These are phyloP conservation scores for Elachura formosa DNA, from an alignment of 2,113 vertebrate genomes.

Conservation along the genomic window DNA sequence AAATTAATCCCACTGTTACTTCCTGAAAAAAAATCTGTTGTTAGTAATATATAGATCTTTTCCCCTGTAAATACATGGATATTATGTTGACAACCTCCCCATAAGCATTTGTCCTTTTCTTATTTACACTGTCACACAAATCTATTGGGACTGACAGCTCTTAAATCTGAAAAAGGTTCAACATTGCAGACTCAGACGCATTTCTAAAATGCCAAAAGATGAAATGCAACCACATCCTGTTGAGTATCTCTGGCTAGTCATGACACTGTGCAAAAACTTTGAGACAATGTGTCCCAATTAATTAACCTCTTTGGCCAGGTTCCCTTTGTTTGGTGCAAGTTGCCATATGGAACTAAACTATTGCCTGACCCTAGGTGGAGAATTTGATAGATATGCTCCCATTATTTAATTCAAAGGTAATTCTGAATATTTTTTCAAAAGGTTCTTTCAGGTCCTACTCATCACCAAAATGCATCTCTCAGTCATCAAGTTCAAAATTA, in stretches of 20 bases:
- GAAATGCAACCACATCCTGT: slow-evolving; percentile 67
- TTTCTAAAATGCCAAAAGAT: slow-evolving; percentile 67
- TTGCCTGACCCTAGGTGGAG: slow-evolving; percentile 47
- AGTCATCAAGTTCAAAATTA: neutral
- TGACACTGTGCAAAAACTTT: slow-evolving; percentile 72
- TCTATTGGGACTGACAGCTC: slow-evolving; percentile 26
- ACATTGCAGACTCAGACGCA: slow-evolving; percentile 44
- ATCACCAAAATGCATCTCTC: slow-evolving; percentile 1
- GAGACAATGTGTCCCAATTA: slow-evolving; percentile 71
- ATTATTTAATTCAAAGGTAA: slow-evolving; percentile 35
- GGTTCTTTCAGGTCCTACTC: neutral
- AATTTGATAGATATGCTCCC: neutral
- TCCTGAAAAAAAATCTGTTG: neutral
- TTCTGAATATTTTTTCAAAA: slow-evolving; percentile 10
- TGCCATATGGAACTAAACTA: slow-evolving; percentile 86
- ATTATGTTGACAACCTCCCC: neutral
- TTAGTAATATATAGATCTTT: neutral
- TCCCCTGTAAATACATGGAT: neutral
- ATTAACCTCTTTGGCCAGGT: slow-evolving; percentile 73
- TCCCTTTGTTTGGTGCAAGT: slow-evolving; percentile 77
- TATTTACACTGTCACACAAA: slow-evolving; percentile 7
- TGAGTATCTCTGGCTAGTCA: slow-evolving; percentile 65
- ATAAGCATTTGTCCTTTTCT: neutral
- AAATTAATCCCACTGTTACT: neutral
- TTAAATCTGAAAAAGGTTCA: slow-evolving; percentile 17